Evolutionary conservation across 2,113 vertebrate species (phyloP).

Genomic region (Phaetusa simplex): DNA sequence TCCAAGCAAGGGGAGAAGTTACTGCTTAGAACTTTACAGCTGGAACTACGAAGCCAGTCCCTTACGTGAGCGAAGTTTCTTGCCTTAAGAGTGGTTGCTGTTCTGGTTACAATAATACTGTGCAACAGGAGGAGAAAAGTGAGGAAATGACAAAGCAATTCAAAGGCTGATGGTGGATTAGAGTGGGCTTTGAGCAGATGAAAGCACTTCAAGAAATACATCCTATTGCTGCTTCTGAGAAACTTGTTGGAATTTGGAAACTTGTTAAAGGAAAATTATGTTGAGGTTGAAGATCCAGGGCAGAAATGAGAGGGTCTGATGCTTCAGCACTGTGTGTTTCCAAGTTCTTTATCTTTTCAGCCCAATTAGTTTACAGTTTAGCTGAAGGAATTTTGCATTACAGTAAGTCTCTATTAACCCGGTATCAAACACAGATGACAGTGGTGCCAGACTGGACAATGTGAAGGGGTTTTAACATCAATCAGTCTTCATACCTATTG

Average conservation of each 20-base stretch:
- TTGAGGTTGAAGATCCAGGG: not conserved
- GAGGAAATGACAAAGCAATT: not conserved
- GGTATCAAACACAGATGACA: accelerated
- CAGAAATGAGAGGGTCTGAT: not conserved
- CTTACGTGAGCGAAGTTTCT: not conserved
- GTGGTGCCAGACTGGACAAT: not conserved
- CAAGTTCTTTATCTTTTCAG: not conserved
- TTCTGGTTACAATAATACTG: not conserved
- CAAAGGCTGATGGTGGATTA: not conserved
- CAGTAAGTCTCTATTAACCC: not conserved
- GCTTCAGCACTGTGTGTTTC: not conserved
- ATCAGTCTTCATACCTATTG: not conserved
- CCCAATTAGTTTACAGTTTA: not conserved
- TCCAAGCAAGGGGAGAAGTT: not conserved
- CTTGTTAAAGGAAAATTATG: not conserved
- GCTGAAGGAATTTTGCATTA: not conserved
- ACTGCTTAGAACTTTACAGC: not conserved
- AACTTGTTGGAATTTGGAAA: not conserved
- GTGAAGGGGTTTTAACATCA: not conserved
- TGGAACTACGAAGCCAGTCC: not conserved
- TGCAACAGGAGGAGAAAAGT: not conserved
- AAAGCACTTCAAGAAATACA: not conserved
- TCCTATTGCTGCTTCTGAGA: not conserved
- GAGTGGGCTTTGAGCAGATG: not conserved
- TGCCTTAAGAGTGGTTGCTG: not conserved